Base-by-base conservation (phyloP, 2,797 vertebrate species). In the Xenentodon cancila region DNA sequence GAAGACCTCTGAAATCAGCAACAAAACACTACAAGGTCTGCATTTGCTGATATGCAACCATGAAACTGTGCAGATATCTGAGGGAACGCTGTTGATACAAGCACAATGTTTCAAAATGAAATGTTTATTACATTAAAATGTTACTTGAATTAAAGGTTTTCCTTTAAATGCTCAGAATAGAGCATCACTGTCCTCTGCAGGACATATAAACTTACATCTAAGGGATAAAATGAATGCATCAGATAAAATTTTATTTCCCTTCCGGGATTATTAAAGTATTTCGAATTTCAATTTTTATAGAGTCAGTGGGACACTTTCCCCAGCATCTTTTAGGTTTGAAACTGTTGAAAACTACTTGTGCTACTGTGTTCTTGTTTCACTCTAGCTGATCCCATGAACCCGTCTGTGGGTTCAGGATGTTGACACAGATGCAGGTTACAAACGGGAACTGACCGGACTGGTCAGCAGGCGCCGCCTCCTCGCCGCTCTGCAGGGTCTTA, bases 401-500 rank as follows among this genome's bases (percentile, higher is more conserved):
- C n/a, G n/a, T n/a, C n/a, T n/a, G n/a, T n/a, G n/a, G n/a, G n/a
- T n/a, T n/a, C n/a, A n/a, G n/a, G n/a, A n/a, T n/a, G n/a, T n/a
- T n/a, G n/a, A n/a, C n/a, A n/a, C n/a, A n/a, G n/a, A n/a, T n/a
- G n/a, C n/a, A n/a, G n/a, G n/a, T n/a, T n/a, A n/a, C n/a, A n/a
- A n/a, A n/a, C n/a, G n/a, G n/a, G n/a, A n/a, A 71, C 84, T 84
- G 74, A 93, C 93, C 92, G 0, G 90, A 65, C 18, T 79, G 88
- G 48, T 93, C 92, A 5, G 93, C 91, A 13, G 86, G 22, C 71
- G 84, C 75, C 3, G 80, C 75, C 75, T 94, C 95, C 3, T 89
- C 91, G 42, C 80, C 80, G 34, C 82, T 89, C 85, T 93, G 88
- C 59, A 89, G 56, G 17, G 95, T 95, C 92, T 94, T 97, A 63